A percentile compares a stretch with the other conserved stretches of the same genome.
Evolutionary conservation across 2,113 vertebrate species (phyloP).

Genomic region (Trichomycterus rosablanca): DNA sequence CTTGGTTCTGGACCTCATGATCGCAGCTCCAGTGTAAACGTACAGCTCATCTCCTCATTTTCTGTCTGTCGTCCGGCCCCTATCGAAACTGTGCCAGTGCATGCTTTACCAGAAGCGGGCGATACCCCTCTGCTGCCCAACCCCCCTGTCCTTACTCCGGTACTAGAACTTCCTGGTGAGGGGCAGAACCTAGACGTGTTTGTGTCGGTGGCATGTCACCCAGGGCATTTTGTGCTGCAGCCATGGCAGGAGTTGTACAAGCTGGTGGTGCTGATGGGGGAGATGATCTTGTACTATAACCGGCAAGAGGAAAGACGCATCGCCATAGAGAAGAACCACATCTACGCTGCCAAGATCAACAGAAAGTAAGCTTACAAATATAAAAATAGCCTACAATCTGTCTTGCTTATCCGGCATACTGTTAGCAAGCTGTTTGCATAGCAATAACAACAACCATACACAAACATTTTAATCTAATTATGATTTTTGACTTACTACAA

Average conservation of each 20-base stretch:
- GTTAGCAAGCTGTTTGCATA: no score
- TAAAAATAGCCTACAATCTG: no score
- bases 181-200: conserved; percentile 85
- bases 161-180: conserved; percentile 69
- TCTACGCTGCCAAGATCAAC: conserved; percentile 87
- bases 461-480: no score
- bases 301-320: conserved; percentile 54
- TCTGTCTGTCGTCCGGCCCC: not conserved
- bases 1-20: conserved; percentile 66
- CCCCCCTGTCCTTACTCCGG: conserved; percentile 62
- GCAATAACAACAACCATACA: no score
- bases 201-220: conserved; percentile 86
- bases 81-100: not conserved
- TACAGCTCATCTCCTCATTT: conserved; percentile 62
- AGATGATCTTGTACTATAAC: conserved; percentile 90
- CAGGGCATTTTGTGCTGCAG: conserved; percentile 89
- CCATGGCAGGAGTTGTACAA: conserved; percentile 86
- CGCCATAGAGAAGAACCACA: conserved; percentile 70
- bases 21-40: conserved; percentile 74
- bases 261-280: conserved; percentile 85
- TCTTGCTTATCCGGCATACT: no score
- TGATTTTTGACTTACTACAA: no score
- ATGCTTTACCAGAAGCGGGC: not conserved
- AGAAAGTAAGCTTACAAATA: conserved; percentile 79
- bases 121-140: conserved; percentile 23